phyloP scores from a whole-genome alignment of 2,113 vertebrate genomes.

The Theristicus caerulescens region DNA sequence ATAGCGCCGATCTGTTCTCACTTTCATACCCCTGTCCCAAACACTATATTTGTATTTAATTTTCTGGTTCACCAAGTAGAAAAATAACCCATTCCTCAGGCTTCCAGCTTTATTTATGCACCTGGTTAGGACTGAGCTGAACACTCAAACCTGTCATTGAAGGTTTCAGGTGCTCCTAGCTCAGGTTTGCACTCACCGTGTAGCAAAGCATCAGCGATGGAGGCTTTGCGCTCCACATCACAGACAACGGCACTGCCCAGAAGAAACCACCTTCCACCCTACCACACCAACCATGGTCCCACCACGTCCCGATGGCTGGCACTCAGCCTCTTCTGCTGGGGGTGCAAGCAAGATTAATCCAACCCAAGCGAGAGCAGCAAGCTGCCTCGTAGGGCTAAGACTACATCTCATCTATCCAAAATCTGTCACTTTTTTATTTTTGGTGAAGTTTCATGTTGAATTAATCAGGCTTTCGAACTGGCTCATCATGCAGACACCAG shows the following conservation, averaged over 20 bases:
- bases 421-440: not conserved
- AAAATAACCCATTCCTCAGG: not conserved
- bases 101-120: not conserved
- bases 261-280: not conserved
- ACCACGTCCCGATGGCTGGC: not conserved
- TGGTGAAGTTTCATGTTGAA: not conserved
- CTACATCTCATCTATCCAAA: not conserved
- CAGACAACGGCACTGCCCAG: not conserved
- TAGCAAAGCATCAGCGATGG: not conserved
- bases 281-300: not conserved
- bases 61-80: slow-evolving; percentile 31
- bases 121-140: not conserved
- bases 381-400: not conserved
- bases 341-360: not conserved
- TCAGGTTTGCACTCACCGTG: fast-evolving
- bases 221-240: not conserved
- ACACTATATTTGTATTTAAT: not conserved
- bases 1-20: not conserved
- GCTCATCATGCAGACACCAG: not conserved
- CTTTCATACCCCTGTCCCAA: not conserved
- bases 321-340: not conserved
- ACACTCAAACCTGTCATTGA: not conserved
- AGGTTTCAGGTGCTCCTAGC: not conserved
- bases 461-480: not conserved
- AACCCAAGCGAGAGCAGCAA: not conserved